Percentiles rank a stretch among this genome's conserved stretches.
Evolutionary conservation across 1,140 invertebrate species (phyloP).

Genomic region (Cydia fagiglandana): DNA sequence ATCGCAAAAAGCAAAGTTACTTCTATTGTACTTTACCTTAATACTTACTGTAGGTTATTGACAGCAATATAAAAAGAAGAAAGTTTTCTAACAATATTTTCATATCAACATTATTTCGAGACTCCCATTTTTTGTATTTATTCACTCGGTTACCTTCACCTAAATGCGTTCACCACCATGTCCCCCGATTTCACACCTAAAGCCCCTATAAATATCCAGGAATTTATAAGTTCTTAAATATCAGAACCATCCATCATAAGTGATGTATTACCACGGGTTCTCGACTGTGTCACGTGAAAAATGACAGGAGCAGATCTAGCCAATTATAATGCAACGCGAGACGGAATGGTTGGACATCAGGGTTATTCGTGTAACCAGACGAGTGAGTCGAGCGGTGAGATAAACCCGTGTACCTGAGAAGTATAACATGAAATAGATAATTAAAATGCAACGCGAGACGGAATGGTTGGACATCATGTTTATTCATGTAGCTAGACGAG

Average conservation of each 20-base stretch:
- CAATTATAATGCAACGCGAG: constrained; percentile 29
- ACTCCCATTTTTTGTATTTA: too few species aligned
- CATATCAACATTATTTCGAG: too few species aligned
- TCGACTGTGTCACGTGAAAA: constrained; percentile 26
- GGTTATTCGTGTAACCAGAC: not conserved
- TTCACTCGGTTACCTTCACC: not conserved
- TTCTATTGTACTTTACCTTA: too few species aligned
- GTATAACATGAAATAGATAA: too few species aligned
- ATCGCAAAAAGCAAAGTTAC: too few species aligned
- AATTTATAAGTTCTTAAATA: constrained; percentile 5
- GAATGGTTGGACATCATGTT: too few species aligned
- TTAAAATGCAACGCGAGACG: too few species aligned
- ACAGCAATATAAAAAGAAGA: too few species aligned
- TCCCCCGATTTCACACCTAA: not conserved
- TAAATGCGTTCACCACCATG: not conserved
- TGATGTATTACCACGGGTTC: constrained; percentile 25
- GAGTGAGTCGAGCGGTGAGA: not conserved
- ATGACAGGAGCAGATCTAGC: constrained; percentile 30
- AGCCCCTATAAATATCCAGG: not conserved
- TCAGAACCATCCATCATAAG: constrained; percentile 19
- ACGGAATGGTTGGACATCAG: constrained; percentile 12
- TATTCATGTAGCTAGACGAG: not conserved
- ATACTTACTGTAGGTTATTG: too few species aligned
- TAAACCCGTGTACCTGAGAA: not conserved
- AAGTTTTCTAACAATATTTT: too few species aligned